A percentile compares a stretch with the other conserved stretches of the same genome.
These are phyloP conservation scores for Cherax destructor DNA, from an alignment of 1,140 invertebrate species.

Conservation along the genomic window DNA sequence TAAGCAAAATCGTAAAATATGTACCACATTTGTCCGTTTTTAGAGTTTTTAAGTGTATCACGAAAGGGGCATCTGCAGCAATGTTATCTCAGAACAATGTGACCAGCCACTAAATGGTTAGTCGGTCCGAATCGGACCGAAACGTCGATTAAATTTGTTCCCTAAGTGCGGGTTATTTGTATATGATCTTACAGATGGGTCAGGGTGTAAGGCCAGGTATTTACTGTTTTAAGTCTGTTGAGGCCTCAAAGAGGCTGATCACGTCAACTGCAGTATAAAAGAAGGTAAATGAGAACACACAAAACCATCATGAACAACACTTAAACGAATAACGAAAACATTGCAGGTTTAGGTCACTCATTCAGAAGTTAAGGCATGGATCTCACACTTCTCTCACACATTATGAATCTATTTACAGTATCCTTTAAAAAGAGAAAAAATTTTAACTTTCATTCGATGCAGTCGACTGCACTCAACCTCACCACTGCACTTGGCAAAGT, in stretches of 20 bases:
- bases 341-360: not conserved
- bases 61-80: no score
- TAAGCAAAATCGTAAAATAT: no score
- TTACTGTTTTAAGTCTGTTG: no score
- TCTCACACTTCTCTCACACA: conserved; percentile 19
- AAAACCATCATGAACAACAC: conserved; percentile 29
- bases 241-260: not conserved
- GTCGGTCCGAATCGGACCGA: no score
- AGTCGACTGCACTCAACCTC: not conserved
- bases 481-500: conserved; percentile 4
- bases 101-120: no score
- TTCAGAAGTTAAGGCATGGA: not conserved
- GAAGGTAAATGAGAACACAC: conserved; percentile 33
- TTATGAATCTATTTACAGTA: conserved; percentile 39
- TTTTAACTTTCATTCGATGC: conserved; percentile 4
- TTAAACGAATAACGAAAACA: conserved; percentile 38
- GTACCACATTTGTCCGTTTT: no score
- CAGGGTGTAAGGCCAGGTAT: no score
- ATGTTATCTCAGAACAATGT: no score
- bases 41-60: no score
- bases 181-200: no score
- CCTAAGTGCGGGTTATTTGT: no score
- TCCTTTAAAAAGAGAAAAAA: conserved; percentile 52
- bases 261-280: conserved; percentile 19
- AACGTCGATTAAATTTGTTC: no score